Evolutionary conservation across 2,797 vertebrate genomes (phyloP).

Genomic region (Cirrhinus molitorella): DNA sequence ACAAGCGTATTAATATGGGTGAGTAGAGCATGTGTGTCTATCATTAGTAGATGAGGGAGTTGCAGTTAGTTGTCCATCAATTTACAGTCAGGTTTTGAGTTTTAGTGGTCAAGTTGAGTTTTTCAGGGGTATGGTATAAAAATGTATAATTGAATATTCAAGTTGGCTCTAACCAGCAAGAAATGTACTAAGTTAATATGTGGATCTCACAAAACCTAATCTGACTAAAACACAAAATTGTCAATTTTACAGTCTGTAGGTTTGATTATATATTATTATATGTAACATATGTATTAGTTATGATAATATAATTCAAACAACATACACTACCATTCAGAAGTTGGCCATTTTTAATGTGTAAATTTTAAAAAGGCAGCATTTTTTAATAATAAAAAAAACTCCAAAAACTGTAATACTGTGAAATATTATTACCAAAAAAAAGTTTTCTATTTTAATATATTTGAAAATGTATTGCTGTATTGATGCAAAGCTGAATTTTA

Average conservation of each 20-base stretch:
- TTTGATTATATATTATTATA: too few relatives aligned
- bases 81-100: neutral
- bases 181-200: too few relatives aligned
- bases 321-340: neutral
- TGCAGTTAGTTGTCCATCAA: neutral
- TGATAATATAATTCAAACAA: neutral
- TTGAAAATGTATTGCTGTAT: too few relatives aligned
- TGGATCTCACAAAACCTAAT: neutral
- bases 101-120: neutral
- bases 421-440: neutral
- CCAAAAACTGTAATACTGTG: neutral
- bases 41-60: neutral
- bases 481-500: neutral
- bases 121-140: neutral
- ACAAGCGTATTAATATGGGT: constrained; percentile 93
- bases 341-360: neutral
- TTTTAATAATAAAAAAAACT: neutral
- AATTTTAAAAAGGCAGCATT: neutral
- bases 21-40: constrained; percentile 65
- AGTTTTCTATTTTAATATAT: neutral
- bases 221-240: too few relatives aligned
- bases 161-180: too few relatives aligned
- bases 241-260: too few relatives aligned
- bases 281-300: neutral
- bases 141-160: neutral